Percentiles rank a stretch among this genome's conserved stretches.
Evolutionary conservation across 2,113 vertebrate genomes (phyloP).

Genomic region (Notarius quadriscutis): DNA sequence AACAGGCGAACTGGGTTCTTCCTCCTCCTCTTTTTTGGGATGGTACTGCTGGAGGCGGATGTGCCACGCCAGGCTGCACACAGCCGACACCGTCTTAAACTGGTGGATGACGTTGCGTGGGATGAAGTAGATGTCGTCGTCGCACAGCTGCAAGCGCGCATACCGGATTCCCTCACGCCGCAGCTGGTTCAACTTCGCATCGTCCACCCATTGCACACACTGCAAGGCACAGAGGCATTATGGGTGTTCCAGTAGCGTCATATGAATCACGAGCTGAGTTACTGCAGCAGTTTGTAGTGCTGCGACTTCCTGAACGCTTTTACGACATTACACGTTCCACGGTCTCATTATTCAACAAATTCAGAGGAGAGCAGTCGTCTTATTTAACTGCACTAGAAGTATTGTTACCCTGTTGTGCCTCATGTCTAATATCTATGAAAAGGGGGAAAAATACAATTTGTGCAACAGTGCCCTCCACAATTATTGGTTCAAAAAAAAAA

Average conservation of each 20-base stretch:
- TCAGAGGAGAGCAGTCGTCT: neutral
- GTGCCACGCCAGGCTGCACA: slow-evolving; percentile 98
- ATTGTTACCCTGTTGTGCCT: neutral
- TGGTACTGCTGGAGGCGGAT: slow-evolving; percentile 93
- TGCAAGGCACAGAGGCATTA: slow-evolving; percentile 60
- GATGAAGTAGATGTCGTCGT: slow-evolving; percentile 99
- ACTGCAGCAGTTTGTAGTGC: neutral
- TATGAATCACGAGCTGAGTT: neutral
- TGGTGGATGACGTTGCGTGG: slow-evolving; percentile 98
- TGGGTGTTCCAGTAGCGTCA: neutral
- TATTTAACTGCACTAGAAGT: neutral
- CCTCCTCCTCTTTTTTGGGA: slow-evolving; percentile 70
- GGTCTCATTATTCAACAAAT: neutral
- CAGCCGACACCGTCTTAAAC: slow-evolving; percentile 97
- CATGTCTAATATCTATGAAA: neutral
- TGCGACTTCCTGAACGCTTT: neutral
- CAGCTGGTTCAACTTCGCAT: slow-evolving; percentile 98
- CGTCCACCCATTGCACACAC: slow-evolving; percentile 99
- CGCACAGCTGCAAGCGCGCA: slow-evolving; percentile 87
- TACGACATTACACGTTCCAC: neutral
- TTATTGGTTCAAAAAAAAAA: no score
- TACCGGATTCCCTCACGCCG: slow-evolving; percentile 95
- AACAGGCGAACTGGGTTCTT: slow-evolving; percentile 57
- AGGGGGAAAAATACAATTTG: neutral
- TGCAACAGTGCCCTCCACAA: neutral